These are phyloP conservation scores for Serinus canaria DNA, from an alignment of 2,113 vertebrate genomes.

Conservation along the genomic window DNA sequence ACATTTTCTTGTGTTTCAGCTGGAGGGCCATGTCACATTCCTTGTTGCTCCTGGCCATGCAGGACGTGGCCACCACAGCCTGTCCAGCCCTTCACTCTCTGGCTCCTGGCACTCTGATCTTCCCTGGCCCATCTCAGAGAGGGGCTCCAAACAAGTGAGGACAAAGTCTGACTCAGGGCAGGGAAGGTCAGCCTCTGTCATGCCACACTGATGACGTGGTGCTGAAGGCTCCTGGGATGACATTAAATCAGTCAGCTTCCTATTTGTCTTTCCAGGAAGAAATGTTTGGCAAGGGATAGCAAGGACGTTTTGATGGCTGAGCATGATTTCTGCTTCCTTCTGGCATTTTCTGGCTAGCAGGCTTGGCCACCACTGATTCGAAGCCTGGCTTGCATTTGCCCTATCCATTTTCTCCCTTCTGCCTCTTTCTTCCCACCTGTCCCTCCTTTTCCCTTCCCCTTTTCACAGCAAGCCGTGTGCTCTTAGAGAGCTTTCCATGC, in stretches of 20 bases:
- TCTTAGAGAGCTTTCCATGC: neutral
- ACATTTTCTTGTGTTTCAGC: neutral
- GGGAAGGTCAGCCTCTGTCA: neutral
- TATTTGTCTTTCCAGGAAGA: neutral
- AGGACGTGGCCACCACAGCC: fast-evolving
- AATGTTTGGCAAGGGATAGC: neutral
- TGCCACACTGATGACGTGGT: fast-evolving
- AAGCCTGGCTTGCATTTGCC: neutral
- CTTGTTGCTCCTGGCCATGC: neutral
- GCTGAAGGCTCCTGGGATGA: neutral
- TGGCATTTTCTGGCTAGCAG: neutral
- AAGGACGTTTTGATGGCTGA: neutral
- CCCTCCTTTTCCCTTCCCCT: neutral
- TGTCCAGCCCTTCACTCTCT: neutral
- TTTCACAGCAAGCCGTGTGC: neutral
- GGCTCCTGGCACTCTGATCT: neutral
- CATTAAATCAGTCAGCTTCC: neutral
- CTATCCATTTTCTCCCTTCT: neutral
- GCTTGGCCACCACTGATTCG: neutral
- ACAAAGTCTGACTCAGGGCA: neutral
- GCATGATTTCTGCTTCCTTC: neutral
- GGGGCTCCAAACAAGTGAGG: neutral
- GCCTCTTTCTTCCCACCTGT: neutral
- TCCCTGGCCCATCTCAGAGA: neutral
- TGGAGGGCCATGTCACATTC: neutral